A percentile compares a stretch with the other conserved stretches of the same genome.
Conservation (phyloP, 2,797 vertebrate species). For the Poecilia velifera region DNA sequence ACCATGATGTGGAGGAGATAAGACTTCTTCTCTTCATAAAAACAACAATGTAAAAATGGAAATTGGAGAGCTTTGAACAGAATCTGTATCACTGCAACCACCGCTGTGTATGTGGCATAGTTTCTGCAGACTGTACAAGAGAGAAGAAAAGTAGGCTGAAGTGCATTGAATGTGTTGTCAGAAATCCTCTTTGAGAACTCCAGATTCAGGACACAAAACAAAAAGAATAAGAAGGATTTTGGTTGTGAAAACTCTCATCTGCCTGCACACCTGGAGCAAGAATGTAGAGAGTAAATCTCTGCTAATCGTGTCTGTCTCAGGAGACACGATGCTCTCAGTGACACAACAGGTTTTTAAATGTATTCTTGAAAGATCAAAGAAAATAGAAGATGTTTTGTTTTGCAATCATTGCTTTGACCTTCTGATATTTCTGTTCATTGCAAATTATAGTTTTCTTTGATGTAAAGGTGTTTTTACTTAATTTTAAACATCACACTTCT, state of each 20-base stretch:
- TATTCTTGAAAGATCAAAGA: background rate
- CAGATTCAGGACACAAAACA: background rate
- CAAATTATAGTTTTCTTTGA: background rate
- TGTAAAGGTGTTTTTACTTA: background rate
- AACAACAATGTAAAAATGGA: conserved; percentile 4
- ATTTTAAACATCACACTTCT: background rate
- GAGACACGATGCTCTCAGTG: background rate
- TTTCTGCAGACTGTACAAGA: conserved; percentile 15
- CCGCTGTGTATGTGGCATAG: background rate
- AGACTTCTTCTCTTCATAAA: conserved; percentile 17
- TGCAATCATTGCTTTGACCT: background rate
- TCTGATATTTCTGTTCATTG: background rate
- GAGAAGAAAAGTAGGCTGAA: conserved; percentile 1
- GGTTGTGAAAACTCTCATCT: background rate
- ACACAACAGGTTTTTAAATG: background rate
- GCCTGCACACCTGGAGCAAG: background rate
- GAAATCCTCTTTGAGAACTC: conserved; percentile 24
- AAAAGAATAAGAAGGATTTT: background rate
- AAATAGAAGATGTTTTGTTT: background rate
- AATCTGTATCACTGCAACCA: conserved; percentile 15
- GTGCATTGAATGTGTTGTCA: conserved; percentile 6
- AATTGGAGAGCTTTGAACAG: conserved; percentile 27
- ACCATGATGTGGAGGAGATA: conserved; percentile 7
- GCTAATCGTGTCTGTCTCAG: background rate
- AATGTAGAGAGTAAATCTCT: background rate